Evolutionary conservation across 2,113 vertebrate genomes (phyloP).

Genomic region (Ammodytes marinus): DNA sequence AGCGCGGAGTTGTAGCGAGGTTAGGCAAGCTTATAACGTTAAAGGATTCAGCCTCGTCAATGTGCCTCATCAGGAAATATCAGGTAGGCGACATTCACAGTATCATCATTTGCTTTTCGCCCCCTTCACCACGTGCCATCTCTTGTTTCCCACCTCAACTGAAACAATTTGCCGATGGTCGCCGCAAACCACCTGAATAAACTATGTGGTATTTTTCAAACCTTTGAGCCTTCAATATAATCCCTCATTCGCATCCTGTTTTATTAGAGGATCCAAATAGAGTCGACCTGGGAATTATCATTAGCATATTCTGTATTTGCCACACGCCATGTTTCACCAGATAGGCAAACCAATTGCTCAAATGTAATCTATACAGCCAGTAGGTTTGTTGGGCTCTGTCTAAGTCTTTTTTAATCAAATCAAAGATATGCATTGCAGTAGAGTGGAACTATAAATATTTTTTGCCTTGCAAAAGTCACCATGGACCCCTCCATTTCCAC

Average conservation of each 20-base stretch:
- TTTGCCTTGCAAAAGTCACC: constrained; percentile 2
- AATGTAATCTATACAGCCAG: neutral
- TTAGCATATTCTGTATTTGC: constrained; percentile 6
- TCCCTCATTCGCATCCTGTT: neutral
- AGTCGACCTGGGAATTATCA: neutral
- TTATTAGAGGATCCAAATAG: neutral
- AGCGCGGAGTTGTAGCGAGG: constrained; percentile 93
- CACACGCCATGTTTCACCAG: neutral
- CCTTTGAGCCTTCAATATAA: neutral
- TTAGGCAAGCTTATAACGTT: constrained; percentile 91
- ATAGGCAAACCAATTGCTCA: neutral
- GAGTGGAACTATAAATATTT: neutral
- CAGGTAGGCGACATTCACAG: constrained; percentile 85
- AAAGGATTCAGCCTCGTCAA: constrained; percentile 93
- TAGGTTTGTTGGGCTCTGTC: neutral
- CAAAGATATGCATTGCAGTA: neutral
- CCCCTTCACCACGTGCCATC: constrained; percentile 46
- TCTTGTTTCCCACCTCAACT: neutral
- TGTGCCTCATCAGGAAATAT: constrained; percentile 93
- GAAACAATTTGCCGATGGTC: constrained; percentile 9
- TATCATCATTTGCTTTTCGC: neutral
- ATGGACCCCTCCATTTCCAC: neutral
- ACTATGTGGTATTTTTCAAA: constrained; percentile 13
- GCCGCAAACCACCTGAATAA: neutral
- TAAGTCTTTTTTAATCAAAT: neutral